Evolutionary conservation across 92 coral and sea anemone genomes (phyloP).

Genomic region (Palythoa grandis): DNA sequence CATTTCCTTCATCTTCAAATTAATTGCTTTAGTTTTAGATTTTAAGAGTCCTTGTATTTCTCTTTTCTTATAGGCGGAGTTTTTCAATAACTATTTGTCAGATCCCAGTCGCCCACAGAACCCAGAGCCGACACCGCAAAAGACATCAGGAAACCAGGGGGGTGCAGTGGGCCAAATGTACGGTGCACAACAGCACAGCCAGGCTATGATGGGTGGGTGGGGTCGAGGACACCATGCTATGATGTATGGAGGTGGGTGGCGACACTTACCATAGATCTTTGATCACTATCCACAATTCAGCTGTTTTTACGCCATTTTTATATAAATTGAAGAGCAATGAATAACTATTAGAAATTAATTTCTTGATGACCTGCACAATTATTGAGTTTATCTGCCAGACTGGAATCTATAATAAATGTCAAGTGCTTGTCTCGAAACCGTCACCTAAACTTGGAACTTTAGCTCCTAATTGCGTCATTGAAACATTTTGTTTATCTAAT

Average conservation of each 20-base stretch:
- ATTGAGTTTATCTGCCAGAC: too few species aligned
- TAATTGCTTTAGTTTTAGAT: not conserved
- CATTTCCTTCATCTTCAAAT: not conserved
- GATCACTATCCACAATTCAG: too few species aligned
- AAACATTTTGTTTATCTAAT: too few species aligned
- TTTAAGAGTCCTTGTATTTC: not conserved
- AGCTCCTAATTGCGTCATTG: too few species aligned
- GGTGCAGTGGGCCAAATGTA: conserved; percentile 71
- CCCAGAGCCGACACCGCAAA: conserved; percentile 68
- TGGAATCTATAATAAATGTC: too few species aligned
- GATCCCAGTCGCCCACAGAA: conserved; percentile 91
- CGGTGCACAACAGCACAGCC: conserved; percentile 81
- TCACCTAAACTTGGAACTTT: too few species aligned
- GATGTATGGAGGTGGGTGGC: conserved; percentile 68
- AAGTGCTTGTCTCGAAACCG: too few species aligned
- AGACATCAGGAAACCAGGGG: conserved; percentile 76
- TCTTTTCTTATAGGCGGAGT: conserved; percentile 74
- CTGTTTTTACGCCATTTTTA: too few species aligned
- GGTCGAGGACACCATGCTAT: conserved; percentile 90
- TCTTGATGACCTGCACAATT: too few species aligned
- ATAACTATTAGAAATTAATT: too few species aligned
- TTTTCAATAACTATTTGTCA: conserved; percentile 84
- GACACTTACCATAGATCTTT: not conserved
- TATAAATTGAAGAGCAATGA: too few species aligned
- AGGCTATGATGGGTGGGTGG: conserved; percentile 93